phyloP scores from a whole-genome alignment of 2,113 vertebrate species.

The Rhea americana region DNA sequence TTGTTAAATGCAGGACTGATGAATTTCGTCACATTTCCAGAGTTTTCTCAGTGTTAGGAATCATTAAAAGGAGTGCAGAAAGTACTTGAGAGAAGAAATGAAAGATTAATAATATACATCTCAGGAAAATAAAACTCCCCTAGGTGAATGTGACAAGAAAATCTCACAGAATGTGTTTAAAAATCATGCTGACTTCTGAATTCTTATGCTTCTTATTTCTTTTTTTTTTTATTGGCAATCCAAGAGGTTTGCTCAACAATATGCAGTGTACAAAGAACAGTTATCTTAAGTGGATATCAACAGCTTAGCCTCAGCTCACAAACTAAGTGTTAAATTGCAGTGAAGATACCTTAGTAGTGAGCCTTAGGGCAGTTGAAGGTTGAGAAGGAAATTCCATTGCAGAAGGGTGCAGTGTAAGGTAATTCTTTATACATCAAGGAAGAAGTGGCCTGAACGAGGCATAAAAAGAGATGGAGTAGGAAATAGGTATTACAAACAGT shows the following conservation, averaged over 20 bases:
- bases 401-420: background rate
- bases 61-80: slow-evolving; percentile 9
- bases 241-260: background rate
- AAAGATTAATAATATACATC: background rate
- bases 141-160: background rate
- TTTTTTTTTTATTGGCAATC: background rate
- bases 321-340: background rate
- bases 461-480: background rate
- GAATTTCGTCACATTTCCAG: slow-evolving; percentile 28
- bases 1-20: slow-evolving; percentile 36
- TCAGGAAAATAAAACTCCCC: background rate
- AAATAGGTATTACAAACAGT: background rate
- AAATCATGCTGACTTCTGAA: background rate
- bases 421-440: background rate
- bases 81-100: background rate
- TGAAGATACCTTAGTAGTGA: background rate
- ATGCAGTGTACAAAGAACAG: background rate
- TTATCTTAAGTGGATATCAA: background rate
- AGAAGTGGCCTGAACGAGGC: background rate
- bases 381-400: background rate
- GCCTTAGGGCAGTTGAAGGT: background rate
- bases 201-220: background rate
- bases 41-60: background rate
- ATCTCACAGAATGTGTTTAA: background rate
- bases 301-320: background rate